Percentiles rank a stretch among this genome's conserved stretches.
Conservation (phyloP, 1,140 invertebrate genomes). For the Anadara kagoshimensis region DNA sequence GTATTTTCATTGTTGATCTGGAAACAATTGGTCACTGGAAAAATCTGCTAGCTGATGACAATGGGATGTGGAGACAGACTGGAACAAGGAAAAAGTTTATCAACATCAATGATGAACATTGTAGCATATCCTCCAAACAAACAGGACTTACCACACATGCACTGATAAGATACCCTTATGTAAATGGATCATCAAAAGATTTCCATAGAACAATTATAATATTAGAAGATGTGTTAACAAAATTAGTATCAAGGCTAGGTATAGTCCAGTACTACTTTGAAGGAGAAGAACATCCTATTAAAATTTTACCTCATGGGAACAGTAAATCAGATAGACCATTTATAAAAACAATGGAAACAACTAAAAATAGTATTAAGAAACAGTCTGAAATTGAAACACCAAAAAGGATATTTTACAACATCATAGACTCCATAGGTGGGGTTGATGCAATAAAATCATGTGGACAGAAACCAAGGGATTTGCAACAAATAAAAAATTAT, state of each 20-base stretch:
- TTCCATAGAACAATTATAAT: constrained; percentile 14
- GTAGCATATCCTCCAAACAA: too few relatives aligned
- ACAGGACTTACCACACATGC: too few relatives aligned
- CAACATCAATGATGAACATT: too few relatives aligned
- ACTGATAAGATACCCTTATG: constrained; percentile 8
- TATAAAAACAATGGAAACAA: background rate
- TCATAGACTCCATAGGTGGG: constrained; percentile 2
- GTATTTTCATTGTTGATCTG: too few relatives aligned
- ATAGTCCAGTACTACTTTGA: constrained; percentile 10
- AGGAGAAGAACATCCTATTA: background rate
- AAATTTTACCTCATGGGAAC: constrained; percentile 7
- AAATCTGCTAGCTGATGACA: too few relatives aligned
- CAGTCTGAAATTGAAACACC: constrained; percentile 1
- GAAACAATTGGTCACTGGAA: too few relatives aligned
- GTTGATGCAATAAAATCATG: background rate
- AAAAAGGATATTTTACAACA: constrained; percentile 9
- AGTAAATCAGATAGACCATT: background rate
- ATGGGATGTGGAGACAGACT: too few relatives aligned
- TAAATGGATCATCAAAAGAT: background rate
- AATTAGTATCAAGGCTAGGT: too few relatives aligned
- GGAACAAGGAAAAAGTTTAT: too few relatives aligned
- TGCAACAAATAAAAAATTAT: constrained; percentile 13
- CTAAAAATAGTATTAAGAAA: constrained; percentile 4
- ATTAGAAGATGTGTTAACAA: too few relatives aligned
- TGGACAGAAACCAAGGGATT: background rate